Conservation (phyloP, 2,113 vertebrate species). For the Grantiella picta region DNA sequence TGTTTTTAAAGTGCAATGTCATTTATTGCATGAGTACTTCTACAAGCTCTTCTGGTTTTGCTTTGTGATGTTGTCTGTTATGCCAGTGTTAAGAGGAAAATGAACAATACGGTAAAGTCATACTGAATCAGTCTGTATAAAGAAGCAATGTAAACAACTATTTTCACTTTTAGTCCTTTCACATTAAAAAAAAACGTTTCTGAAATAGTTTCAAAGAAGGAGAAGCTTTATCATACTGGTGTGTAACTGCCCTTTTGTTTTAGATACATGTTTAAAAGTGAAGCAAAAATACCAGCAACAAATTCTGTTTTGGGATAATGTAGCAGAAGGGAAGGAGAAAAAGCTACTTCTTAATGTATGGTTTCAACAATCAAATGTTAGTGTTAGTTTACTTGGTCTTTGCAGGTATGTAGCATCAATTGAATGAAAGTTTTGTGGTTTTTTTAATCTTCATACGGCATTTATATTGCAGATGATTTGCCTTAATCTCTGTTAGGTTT, state of each 20-base stretch:
- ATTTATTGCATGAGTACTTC: background rate
- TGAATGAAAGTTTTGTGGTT: background rate
- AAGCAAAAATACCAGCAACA: background rate
- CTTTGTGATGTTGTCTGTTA: background rate
- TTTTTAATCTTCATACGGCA: background rate
- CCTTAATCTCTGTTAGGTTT: background rate
- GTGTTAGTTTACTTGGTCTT: background rate
- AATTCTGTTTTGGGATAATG: background rate
- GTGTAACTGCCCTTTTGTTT: background rate
- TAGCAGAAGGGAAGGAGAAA: background rate
- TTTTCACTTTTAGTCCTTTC: background rate
- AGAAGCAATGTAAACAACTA: background rate
- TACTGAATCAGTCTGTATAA: background rate
- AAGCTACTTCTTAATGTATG: background rate
- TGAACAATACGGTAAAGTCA: background rate
- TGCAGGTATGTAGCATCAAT: background rate
- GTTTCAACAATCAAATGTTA: background rate
- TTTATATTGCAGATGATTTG: background rate
- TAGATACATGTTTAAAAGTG: background rate
- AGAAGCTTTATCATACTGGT: background rate
- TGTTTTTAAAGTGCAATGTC: background rate
- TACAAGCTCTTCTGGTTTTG: background rate
- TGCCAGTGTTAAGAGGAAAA: background rate
- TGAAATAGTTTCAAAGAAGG: background rate
- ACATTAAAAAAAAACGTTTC: background rate